Percentiles rank a stretch among this genome's conserved stretches.
Evolutionary conservation across 2,888 invertebrate species (phyloP).

Genomic region (Synanthedon myopaeformis): DNA sequence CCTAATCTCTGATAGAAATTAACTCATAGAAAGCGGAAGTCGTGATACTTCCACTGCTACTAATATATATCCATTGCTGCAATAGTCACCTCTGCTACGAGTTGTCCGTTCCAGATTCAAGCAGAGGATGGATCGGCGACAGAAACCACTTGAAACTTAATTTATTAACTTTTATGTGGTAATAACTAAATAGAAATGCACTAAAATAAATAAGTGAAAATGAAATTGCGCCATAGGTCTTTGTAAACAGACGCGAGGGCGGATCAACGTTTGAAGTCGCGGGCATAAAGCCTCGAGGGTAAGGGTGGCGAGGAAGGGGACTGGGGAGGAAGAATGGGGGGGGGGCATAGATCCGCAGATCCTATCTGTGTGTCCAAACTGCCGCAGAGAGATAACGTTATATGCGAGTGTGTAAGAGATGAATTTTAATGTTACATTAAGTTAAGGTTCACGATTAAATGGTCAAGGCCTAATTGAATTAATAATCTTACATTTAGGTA

Average conservation of each 20-base stretch:
- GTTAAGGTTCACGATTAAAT: slow-evolving; percentile 3
- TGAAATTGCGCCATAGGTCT: slow-evolving; percentile 37
- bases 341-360: slow-evolving; percentile 33
- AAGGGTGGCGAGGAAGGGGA: background rate
- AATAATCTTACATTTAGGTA: background rate
- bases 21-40: no score
- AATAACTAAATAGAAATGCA: background rate
- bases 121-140: no score
- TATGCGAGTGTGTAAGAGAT: slow-evolving; percentile 33
- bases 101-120: no score
- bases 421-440: slow-evolving; percentile 47
- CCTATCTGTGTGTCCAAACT: slow-evolving; percentile 53
- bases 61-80: no score
- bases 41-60: no score
- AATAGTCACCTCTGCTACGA: no score
- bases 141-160: background rate
- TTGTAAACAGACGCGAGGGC: slow-evolving; percentile 38
- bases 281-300: slow-evolving; percentile 30
- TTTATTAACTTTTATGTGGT: background rate
- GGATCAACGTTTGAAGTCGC: slow-evolving; percentile 46
- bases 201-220: slow-evolving; percentile 23
- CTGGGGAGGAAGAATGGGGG: slow-evolving; percentile 9
- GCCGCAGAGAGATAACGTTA: slow-evolving; percentile 54
- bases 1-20: no score
- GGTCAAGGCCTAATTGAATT: slow-evolving; percentile 6